Percentiles rank a stretch among this genome's conserved stretches.
phyloP scores from a whole-genome alignment of 2,888 invertebrate species.

The Drosophila conformis region DNA sequence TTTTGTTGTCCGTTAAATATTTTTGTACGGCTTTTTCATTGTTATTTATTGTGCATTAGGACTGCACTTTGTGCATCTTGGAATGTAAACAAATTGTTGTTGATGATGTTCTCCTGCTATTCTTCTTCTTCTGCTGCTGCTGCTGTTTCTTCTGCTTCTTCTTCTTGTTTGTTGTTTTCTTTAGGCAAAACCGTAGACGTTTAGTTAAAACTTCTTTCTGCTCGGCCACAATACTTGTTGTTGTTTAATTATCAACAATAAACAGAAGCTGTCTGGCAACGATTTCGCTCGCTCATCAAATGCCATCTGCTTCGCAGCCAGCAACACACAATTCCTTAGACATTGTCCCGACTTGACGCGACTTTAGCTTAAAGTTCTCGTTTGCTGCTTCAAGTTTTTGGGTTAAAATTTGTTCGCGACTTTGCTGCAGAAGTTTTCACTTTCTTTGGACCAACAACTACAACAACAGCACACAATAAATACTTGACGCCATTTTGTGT shows the following conservation, averaged over 20 bases:
- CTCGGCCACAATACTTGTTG: conserved; percentile 1
- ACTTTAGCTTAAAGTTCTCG: conserved; percentile 54
- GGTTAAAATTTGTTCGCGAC: conserved; percentile 71
- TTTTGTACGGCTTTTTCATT: conserved; percentile 42
- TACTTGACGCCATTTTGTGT: conserved; percentile 70
- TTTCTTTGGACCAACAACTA: conserved; percentile 55
- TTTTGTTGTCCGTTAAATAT: conserved; percentile 37
- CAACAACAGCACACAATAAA: conserved; percentile 65
- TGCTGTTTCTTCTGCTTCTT: not conserved
- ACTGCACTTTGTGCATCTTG: conserved; percentile 46
- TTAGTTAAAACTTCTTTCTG: not conserved
- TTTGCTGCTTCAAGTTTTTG: conserved; percentile 44
- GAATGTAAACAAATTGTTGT: conserved; percentile 58
- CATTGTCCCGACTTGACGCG: conserved; percentile 53
- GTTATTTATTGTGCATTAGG: conserved; percentile 59
- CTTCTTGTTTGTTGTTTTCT: not conserved
- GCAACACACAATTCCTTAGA: conserved; percentile 10
- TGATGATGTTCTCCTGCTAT: conserved; percentile 11
- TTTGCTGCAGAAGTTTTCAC: conserved; percentile 73
- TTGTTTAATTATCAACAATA: conserved; percentile 2
- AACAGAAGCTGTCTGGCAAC: conserved; percentile 19
- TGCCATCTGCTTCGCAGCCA: conserved; percentile 1
- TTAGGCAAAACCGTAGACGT: not conserved
- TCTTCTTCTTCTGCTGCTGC: not conserved
- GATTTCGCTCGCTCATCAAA: conserved; percentile 1